These are phyloP conservation scores for Zygogramma bicolorata DNA, from an alignment of 2,888 invertebrate genomes.

Conservation along the genomic window DNA sequence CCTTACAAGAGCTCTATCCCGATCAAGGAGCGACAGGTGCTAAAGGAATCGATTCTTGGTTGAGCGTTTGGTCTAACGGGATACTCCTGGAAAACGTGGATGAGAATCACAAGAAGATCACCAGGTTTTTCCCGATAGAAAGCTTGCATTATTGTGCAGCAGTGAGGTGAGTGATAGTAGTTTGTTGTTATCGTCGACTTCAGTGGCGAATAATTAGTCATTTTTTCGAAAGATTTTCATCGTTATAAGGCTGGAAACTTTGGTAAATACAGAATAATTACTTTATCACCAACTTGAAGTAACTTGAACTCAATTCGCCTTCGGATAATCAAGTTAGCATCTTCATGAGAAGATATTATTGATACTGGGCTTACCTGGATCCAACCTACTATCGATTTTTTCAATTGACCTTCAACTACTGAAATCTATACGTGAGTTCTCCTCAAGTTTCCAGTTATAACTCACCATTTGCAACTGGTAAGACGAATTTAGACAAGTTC, in stretches of 20 bases:
- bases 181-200: neutral
- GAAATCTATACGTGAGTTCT: too few species aligned
- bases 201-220: neutral
- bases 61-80: slow-evolving; percentile 97
- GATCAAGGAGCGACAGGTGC: slow-evolving; percentile 91
- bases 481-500: too few species aligned
- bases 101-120: slow-evolving; percentile 93
- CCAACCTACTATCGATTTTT: too few species aligned
- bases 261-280: too few species aligned
- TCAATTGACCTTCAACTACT: too few species aligned
- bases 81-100: slow-evolving; percentile 95
- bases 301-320: too few species aligned
- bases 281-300: too few species aligned
- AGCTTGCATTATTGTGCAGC: slow-evolving; percentile 96
- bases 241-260: neutral
- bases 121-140: slow-evolving; percentile 95
- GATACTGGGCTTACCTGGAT: too few species aligned
- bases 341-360: too few species aligned
- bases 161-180: slow-evolving; percentile 77
- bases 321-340: too few species aligned
- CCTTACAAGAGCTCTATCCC: slow-evolving; percentile 94
- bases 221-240: neutral
- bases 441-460: too few species aligned
- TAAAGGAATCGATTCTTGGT: slow-evolving; percentile 94
- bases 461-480: too few species aligned